phyloP scores from a whole-genome alignment of 1,140 invertebrate species.

The Heliconius nattereri region DNA sequence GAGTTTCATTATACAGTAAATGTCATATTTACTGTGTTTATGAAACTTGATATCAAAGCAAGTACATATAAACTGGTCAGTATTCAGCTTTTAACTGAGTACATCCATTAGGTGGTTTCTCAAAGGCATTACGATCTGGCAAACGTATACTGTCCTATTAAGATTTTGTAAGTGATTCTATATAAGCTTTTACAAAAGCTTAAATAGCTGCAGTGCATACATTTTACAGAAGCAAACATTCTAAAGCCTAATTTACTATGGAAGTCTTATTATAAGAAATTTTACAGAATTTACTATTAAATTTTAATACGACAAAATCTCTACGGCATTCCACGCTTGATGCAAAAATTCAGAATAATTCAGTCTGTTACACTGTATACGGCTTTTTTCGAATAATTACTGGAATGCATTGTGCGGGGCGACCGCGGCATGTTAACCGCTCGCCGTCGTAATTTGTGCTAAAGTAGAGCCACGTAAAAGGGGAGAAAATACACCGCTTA shows the following conservation, averaged over 20 bases:
- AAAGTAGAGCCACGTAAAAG: constrained; percentile 61
- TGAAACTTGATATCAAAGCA: background rate
- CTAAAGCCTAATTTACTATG: background rate
- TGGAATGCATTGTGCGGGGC: constrained; percentile 67
- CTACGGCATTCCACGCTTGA: background rate
- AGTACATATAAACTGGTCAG: background rate
- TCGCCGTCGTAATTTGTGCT: constrained; percentile 63
- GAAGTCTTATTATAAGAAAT: background rate
- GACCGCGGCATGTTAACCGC: constrained; percentile 57
- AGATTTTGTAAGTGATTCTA: constrained; percentile 8
- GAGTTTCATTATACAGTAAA: background rate
- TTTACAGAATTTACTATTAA: background rate
- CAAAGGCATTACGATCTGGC: constrained; percentile 8
- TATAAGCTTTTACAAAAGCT: background rate
- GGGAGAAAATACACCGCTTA: constrained; percentile 58
- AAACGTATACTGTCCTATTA: background rate
- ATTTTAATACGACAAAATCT: background rate
- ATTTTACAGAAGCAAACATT: background rate
- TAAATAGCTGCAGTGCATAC: background rate
- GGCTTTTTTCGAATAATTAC: constrained; percentile 71
- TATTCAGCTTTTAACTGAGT: constrained; percentile 33
- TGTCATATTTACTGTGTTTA: background rate
- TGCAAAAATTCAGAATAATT: constrained; percentile 10
- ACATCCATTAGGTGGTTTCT: constrained; percentile 32
- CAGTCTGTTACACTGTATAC: constrained; percentile 27